phyloP scores from a whole-genome alignment of 92 coral and sea anemone genomes.

The Umimayanthus kanabou region DNA sequence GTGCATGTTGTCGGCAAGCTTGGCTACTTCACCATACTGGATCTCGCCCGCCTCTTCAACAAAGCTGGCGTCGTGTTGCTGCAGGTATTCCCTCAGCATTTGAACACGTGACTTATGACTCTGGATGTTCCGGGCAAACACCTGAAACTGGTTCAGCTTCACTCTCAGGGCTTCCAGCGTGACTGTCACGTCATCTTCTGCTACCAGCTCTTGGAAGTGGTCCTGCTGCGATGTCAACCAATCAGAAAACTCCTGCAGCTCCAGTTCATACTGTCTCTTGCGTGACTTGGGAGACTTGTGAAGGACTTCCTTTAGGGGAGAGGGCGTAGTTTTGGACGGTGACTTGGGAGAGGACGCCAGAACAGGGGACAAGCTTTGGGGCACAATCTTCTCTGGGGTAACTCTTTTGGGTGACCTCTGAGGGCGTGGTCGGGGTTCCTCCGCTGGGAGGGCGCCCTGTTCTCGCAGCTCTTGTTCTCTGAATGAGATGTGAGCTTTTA shows the following conservation, averaged over 20 bases:
- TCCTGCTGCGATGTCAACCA: conserved; percentile 89
- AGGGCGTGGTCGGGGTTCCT: conserved; percentile 43
- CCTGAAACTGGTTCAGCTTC: conserved; percentile 86
- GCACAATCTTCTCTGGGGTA: conserved; percentile 40
- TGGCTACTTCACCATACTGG: conserved; percentile 50
- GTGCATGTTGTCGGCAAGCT: conserved; percentile 85
- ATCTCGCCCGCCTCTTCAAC: conserved; percentile 49
- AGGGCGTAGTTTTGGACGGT: conserved; percentile 46
- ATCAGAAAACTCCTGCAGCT: conserved; percentile 84
- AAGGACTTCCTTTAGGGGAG: conserved; percentile 46
- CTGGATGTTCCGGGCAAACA: conserved; percentile 73
- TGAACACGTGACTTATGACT: conserved; percentile 78
- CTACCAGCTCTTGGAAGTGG: conserved; percentile 77
- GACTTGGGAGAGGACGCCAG: conserved; percentile 54
- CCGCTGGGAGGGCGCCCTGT: conserved; percentile 60
- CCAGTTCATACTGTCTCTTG: conserved; percentile 77
- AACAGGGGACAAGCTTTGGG: conserved; percentile 44
- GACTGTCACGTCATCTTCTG: conserved; percentile 71
- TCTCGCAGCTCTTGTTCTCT: conserved; percentile 75
- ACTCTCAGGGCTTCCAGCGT: conserved; percentile 72
- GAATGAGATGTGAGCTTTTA: conserved; percentile 64
- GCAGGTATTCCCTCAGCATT: conserved; percentile 71
- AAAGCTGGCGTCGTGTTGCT: conserved; percentile 58
- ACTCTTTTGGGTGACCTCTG: conserved; percentile 49
- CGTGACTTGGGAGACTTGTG: conserved; percentile 77